These are phyloP conservation scores for Magallana gigas DNA, from an alignment of 1,140 invertebrate species.

Conservation along the genomic window DNA sequence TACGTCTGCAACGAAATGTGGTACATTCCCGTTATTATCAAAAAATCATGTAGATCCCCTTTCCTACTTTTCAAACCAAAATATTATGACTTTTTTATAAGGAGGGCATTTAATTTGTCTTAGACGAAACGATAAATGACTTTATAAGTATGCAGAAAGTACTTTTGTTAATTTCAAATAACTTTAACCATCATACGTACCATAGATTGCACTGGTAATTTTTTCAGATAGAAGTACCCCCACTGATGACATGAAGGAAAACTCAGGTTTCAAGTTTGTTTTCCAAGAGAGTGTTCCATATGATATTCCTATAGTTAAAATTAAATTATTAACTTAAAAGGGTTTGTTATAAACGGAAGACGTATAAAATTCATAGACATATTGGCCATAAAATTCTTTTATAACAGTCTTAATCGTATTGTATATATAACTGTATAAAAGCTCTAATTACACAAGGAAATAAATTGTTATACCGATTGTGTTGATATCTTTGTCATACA, in stretches of 20 bases:
- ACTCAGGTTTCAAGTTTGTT: constrained; percentile 31
- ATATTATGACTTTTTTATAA: no score
- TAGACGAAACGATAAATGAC: no score
- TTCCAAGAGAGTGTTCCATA: not conserved
- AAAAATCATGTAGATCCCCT: no score
- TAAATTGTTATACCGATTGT: not conserved
- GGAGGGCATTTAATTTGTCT: no score
- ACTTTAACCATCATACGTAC: not conserved
- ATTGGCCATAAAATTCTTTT: no score
- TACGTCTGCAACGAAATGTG: no score
- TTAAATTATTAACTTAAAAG: not conserved
- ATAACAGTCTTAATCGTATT: no score
- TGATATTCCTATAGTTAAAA: not conserved
- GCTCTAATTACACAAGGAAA: not conserved
- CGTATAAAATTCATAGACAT: not conserved
- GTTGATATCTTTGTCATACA: constrained; percentile 12
- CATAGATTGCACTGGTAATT: constrained; percentile 8
- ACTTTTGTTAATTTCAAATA: not conserved
- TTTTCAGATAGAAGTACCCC: not conserved
- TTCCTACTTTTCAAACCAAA: no score
- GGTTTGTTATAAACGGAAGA: not conserved
- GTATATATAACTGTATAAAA: no score
- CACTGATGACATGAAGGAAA: not conserved
- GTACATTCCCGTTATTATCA: no score
- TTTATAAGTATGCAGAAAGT: not conserved